These are phyloP conservation scores for Ichneumoninae sp. DNA, from an alignment of 2,888 invertebrate genomes.

Conservation along the genomic window DNA sequence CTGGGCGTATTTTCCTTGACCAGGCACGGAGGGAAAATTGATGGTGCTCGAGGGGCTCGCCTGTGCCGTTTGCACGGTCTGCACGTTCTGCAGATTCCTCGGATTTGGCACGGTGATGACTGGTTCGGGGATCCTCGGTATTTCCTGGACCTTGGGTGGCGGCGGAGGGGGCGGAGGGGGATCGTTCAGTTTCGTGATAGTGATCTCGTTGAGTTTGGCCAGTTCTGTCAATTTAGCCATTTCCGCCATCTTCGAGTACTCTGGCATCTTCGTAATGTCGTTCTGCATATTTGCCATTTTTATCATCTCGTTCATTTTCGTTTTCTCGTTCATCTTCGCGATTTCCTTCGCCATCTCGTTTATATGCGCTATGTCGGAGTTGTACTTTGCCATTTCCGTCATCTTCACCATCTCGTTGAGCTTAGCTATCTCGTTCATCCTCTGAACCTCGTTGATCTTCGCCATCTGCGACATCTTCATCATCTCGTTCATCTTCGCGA, in stretches of 20 bases:
- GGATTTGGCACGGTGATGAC: conserved; percentile 84
- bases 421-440: conserved; percentile 83
- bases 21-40: conserved; percentile 82
- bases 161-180: conserved; percentile 76
- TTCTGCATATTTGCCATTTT: conserved; percentile 83
- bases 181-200: conserved; percentile 82
- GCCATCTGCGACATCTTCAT: conserved; percentile 82
- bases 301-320: conserved; percentile 83
- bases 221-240: conserved; percentile 83
- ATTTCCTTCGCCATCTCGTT: conserved; percentile 84
- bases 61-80: conserved; percentile 81
- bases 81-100: conserved; percentile 81
- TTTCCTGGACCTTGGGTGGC: conserved; percentile 76
- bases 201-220: conserved; percentile 83
- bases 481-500: conserved; percentile 80
- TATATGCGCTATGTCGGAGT: conserved; percentile 82
- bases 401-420: conserved; percentile 83
- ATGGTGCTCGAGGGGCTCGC: conserved; percentile 82
- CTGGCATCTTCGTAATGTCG: conserved; percentile 82
- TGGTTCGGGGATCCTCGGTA: conserved; percentile 82
- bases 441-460: conserved; percentile 82
- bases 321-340: conserved; percentile 83
- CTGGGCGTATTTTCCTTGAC: conserved; percentile 83
- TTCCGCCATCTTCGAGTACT: conserved; percentile 83
- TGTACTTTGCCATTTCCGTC: conserved; percentile 83